phyloP scores from a whole-genome alignment of 1,140 invertebrate species.

The Diprion similis region DNA sequence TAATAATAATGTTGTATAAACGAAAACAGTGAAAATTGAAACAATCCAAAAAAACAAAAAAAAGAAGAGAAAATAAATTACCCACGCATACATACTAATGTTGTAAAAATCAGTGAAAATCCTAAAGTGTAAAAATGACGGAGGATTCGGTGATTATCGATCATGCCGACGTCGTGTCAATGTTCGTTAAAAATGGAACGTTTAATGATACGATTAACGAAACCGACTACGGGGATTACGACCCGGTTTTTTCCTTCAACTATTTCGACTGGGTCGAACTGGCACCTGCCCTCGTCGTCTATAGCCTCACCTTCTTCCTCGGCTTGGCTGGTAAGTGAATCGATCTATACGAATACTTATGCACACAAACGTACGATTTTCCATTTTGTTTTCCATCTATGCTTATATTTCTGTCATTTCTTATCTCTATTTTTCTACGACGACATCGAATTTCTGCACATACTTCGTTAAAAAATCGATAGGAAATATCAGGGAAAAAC shows the following conservation, averaged over 20 bases:
- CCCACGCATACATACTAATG: background rate
- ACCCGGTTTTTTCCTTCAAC: constrained; percentile 51
- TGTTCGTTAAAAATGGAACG: background rate
- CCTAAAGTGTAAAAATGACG: background rate
- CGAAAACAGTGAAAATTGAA: background rate
- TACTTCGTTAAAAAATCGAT: too few species aligned
- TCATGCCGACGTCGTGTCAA: background rate
- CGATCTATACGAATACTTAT: too few species aligned
- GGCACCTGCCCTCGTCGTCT: constrained; percentile 67
- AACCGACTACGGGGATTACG: constrained; percentile 53
- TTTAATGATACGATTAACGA: constrained; percentile 35
- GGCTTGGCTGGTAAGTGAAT: constrained; percentile 67
- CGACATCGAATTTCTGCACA: background rate
- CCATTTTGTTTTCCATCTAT: background rate
- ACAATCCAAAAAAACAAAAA: background rate
- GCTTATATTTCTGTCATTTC: background rate
- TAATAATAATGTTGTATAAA: too few species aligned
- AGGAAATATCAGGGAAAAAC: too few species aligned
- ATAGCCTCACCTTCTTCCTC: constrained; percentile 68
- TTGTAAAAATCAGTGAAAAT: background rate
- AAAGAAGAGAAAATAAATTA: background rate
- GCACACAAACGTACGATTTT: background rate
- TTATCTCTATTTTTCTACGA: background rate
- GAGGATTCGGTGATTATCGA: background rate
- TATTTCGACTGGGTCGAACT: constrained; percentile 65